A percentile compares a stretch with the other conserved stretches of the same genome.
Evolutionary conservation across 2,797 vertebrate genomes (phyloP).

Genomic region (Cryptoprocta ferox): DNA sequence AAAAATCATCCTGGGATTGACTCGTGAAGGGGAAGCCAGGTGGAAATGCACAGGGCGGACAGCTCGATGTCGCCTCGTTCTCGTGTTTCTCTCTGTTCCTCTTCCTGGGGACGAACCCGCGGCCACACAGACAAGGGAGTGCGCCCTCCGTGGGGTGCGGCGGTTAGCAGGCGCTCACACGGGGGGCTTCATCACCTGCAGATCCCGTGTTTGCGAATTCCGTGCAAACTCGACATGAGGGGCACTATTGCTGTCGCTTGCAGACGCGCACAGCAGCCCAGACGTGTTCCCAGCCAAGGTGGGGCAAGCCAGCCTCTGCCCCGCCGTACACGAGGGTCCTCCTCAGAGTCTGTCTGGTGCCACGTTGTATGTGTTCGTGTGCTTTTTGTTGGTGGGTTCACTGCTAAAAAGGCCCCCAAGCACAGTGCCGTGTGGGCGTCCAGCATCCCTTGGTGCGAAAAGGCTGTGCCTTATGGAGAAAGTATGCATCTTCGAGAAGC

Average conservation of each 20-base stretch:
- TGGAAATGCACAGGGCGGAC: not conserved
- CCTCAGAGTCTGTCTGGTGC: not conserved
- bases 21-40: not conserved
- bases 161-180: not conserved
- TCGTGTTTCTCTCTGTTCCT: no score
- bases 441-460: no score
- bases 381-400: not conserved
- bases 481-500: not conserved
- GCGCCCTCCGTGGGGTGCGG: not conserved
- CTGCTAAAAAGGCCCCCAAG: not conserved
- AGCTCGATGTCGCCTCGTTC: no score
- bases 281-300: not conserved
- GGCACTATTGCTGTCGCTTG: no score
- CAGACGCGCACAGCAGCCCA: fast-evolving
- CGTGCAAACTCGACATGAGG: fast-evolving
- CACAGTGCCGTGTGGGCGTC: not conserved
- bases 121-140: no score
- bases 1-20: conserved; percentile 3
- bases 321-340: not conserved
- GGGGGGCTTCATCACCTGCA: not conserved
- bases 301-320: not conserved
- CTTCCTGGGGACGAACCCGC: not conserved
- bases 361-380: not conserved
- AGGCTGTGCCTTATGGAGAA: not conserved
- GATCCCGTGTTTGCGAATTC: not conserved